These are phyloP conservation scores for Canis aureus DNA, from an alignment of 2,113 vertebrate species.

Conservation along the genomic window DNA sequence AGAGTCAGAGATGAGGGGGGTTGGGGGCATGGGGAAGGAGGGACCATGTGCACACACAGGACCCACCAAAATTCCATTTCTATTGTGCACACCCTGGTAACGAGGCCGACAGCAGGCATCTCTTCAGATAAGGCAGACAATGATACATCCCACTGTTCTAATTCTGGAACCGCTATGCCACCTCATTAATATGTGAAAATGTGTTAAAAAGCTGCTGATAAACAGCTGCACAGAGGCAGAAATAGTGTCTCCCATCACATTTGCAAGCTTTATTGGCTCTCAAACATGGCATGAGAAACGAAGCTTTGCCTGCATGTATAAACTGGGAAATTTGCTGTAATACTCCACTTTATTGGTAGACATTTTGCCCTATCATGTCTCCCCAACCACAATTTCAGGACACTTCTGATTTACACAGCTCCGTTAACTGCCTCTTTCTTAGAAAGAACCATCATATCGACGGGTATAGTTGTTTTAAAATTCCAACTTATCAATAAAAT, in stretches of 20 bases:
- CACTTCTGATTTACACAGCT: constrained; percentile 65
- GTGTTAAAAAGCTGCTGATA: constrained; percentile 79
- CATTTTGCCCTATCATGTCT: constrained; percentile 62
- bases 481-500: constrained; percentile 51
- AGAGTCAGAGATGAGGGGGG: no score
- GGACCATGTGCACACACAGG: fast-evolving
- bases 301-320: constrained; percentile 17
- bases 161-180: constrained; percentile 73
- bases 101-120: constrained; percentile 17
- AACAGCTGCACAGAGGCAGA: constrained; percentile 79
- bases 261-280: constrained; percentile 68
- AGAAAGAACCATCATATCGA: constrained; percentile 20
- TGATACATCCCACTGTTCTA: constrained; percentile 71
- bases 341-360: constrained; percentile 58
- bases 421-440: constrained; percentile 56
- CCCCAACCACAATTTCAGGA: constrained; percentile 72
- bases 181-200: constrained; percentile 81
- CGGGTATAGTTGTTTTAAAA: background rate
- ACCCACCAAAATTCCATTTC: background rate
- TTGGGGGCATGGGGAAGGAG: fast-evolving
- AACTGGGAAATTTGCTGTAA: constrained; percentile 60
- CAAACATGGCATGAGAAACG: constrained; percentile 35
- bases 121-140: constrained; percentile 70
- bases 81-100: background rate
- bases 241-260: constrained; percentile 67